phyloP scores from a whole-genome alignment of 2,888 invertebrate species.

The Leucophora obtusa region DNA sequence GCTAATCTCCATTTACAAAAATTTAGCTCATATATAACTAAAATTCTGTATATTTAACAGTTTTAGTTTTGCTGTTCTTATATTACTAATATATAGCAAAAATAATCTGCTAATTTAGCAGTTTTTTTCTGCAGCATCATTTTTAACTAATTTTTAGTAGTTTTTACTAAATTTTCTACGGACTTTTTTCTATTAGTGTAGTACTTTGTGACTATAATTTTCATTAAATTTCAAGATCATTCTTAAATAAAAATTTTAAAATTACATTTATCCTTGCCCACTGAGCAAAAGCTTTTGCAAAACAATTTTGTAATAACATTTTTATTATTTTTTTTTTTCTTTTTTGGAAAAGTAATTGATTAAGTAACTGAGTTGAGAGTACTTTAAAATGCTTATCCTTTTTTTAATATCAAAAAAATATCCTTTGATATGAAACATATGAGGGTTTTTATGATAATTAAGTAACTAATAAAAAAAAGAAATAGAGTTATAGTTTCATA shows the following conservation, averaged over 20 bases:
- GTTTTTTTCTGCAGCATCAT: too few relatives aligned
- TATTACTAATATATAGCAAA: too few relatives aligned
- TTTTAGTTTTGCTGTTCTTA: too few relatives aligned
- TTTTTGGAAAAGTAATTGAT: conserved; percentile 52
- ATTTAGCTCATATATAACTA: too few relatives aligned
- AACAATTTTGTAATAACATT: conserved; percentile 26
- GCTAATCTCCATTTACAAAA: too few relatives aligned
- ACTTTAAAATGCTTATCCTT: conserved; percentile 30
- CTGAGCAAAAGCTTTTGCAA: background rate
- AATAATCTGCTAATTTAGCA: too few relatives aligned
- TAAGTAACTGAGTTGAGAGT: conserved; percentile 34
- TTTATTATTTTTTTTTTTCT: too few relatives aligned
- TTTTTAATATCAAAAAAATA: conserved; percentile 3
- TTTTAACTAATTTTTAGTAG: too few relatives aligned
- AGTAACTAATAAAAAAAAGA: conserved; percentile 12
- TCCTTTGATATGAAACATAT: conserved; percentile 56
- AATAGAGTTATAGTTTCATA: conserved; percentile 21
- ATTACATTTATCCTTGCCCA: conserved; percentile 15
- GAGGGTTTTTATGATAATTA: conserved; percentile 52
- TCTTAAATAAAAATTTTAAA: conserved; percentile 11
- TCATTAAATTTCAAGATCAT: conserved; percentile 30
- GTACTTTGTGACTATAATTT: background rate
- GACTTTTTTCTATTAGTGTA: too few relatives aligned
- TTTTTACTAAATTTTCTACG: too few relatives aligned
- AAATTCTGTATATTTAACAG: too few relatives aligned